Base-by-base conservation (phyloP, 2,797 vertebrate genomes). In the Gymnothorax reevesii region DNA sequence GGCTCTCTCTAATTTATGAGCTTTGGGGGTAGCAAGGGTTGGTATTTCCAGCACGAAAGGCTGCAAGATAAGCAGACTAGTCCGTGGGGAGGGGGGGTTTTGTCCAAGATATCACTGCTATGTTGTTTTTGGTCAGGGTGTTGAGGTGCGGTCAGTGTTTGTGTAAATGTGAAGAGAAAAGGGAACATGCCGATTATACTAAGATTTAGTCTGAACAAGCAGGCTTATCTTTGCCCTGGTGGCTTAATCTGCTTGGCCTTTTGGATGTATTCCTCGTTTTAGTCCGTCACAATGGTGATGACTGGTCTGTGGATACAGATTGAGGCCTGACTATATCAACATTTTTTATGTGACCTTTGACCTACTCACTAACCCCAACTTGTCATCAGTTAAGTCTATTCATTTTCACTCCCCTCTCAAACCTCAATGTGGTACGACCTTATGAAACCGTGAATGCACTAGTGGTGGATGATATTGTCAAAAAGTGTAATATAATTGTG, bases 21-120 rank as follows among this genome's bases (percentile, higher is more conserved):
- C 49, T 83, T 73, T 17, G 12, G 80, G 86, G 86, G 64, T 42
- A n/a, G 83, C 49, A 27, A 59, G n/a, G 55, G 86, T 12, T 73
- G 22, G 25, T 52, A 27, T 22, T 12, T 55, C 66, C 66, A 27
- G 55, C 73, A 64, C 25, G 42, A 83, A 60, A n/a, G 62, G 54
- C 80, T 10, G 33, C 66, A 71, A 55, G 62, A 73, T 27, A 22
- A 59, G 64, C 64, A 66, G 54, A 17, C 82, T n/a, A 25, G 13
- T 49, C 27, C 33, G 2, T 42, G 2, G 33, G 33, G 33, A 42
- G 33, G 33, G 33, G 1, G 7, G 12, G 12, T 54, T 49, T 83
- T 62, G 25, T 57, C 62, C 54, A 71, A 55, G 54, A 54, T 62
- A 54, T 83, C 59, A 57, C 25, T 71, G 33, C 57, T 10, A n/a